Evolutionary conservation across 2,113 vertebrate genomes (phyloP), one percentile per base, ranked within the genome.

Genomic region (Euleptes europaea): DNA sequence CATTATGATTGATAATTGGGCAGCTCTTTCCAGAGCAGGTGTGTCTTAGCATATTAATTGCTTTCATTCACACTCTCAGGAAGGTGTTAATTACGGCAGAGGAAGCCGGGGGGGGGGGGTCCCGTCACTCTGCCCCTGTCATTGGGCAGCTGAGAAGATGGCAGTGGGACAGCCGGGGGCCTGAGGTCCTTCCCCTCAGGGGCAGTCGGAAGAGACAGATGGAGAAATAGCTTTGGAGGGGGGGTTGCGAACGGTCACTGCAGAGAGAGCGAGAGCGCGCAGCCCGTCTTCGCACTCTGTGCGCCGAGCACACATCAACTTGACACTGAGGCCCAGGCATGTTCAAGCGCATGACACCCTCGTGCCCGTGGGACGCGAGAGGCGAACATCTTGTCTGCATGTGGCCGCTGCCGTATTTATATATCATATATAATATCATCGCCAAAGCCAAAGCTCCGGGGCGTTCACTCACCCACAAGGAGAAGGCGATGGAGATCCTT

Each of bases 1-100:
- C 84, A 76, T 86, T 84, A 40, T 84, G 78, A 70, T 74, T 76
- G 76, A 78, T 89, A 89, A 89, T 89, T 86, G 80, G 81, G 79
- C 74, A 67, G 70, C 76, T 84, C 72, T 86, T 86, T 63, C 69
- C 65, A 49, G 71, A 86, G 84, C 88, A 86, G 88, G 84, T 89
- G 88, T 79, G 84, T 57, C 84, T 80, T 42, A 40, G 84, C 77
- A 78, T 86, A 76, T 83, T 86, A 84, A 89, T 86, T 86, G 88
- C 77, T 65, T 80, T 82, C n/a, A 72, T 74, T 84, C 84, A 74
- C 84, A 78, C 70, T 79, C 63, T 80, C 51, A 13, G 70, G n/a
- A 79, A 86, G 70, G 88, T 86, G 88, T 77, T 86, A 86, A 86
- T 89, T 86, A 84, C 81, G 63, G 33, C 5, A n/a, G 57, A 83